These are phyloP conservation scores for Eilema sororculum DNA, from an alignment of 2,888 invertebrate genomes.

Conservation along the genomic window DNA sequence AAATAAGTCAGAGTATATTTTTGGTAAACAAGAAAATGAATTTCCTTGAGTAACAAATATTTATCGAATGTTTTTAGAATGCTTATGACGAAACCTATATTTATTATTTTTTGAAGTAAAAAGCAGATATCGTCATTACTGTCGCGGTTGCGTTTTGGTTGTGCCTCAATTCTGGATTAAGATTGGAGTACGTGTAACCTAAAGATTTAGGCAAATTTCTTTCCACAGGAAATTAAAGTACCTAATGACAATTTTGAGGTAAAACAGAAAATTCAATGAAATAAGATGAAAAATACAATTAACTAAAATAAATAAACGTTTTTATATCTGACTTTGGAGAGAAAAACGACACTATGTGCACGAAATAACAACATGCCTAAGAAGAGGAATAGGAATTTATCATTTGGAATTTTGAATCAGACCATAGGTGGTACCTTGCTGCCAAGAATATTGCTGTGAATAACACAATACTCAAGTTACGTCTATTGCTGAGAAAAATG, in stretches of 20 bases:
- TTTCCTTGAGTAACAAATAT: background rate
- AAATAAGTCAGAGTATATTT: too few species aligned
- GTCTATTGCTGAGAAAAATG: slow-evolving; percentile 77
- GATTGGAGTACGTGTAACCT: slow-evolving; percentile 19
- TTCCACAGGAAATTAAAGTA: background rate
- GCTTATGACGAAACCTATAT: background rate
- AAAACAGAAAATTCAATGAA: background rate
- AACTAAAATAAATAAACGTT: background rate
- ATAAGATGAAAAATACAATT: background rate
- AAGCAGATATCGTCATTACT: slow-evolving; percentile 28
- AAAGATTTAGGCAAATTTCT: background rate
- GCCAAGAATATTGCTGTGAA: slow-evolving; percentile 49
- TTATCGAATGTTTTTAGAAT: background rate
- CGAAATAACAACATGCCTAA: slow-evolving; percentile 26
- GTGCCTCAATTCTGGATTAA: slow-evolving; percentile 44
- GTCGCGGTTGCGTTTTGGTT: slow-evolving; percentile 18
- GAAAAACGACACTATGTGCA: slow-evolving; percentile 18
- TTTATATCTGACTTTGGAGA: background rate
- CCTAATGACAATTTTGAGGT: background rate
- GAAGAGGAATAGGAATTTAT: slow-evolving; percentile 33
- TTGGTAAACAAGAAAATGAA: background rate
- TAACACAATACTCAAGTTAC: slow-evolving; percentile 73
- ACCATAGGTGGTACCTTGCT: slow-evolving; percentile 32
- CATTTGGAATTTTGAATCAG: slow-evolving; percentile 13
- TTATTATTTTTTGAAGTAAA: background rate